Conservation (phyloP, 1,140 invertebrate species). For the Oryctes rhinoceros region DNA sequence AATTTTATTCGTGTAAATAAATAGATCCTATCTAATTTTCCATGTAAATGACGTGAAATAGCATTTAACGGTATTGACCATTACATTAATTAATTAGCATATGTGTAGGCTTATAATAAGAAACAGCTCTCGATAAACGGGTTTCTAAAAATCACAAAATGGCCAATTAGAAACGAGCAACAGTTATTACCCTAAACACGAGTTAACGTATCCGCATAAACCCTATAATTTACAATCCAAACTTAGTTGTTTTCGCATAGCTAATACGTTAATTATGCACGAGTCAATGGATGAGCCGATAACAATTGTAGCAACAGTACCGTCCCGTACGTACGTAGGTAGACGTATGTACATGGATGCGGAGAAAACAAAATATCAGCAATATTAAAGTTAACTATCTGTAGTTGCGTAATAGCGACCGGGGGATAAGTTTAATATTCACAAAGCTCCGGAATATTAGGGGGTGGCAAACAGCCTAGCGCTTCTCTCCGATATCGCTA, state of each 20-base stretch:
- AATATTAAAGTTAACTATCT: slow-evolving; percentile 35
- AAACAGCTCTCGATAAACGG: no score
- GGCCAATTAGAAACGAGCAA: no score
- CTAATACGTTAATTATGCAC: slow-evolving; percentile 17
- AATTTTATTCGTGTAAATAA: no score
- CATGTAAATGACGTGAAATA: no score
- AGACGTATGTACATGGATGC: background rate
- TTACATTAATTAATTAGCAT: no score
- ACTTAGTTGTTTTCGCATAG: slow-evolving; percentile 11
- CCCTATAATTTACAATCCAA: background rate
- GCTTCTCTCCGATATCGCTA: slow-evolving; percentile 9
- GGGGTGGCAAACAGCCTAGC: slow-evolving; percentile 33
- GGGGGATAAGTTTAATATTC: slow-evolving; percentile 40
- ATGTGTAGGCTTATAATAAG: no score
- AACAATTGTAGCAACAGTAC: slow-evolving; percentile 19
- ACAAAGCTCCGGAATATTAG: slow-evolving; percentile 40
- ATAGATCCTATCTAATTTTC: no score
- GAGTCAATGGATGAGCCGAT: slow-evolving; percentile 19
- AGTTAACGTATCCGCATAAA: background rate
- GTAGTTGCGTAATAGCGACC: slow-evolving; percentile 33
- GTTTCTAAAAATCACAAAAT: no score
- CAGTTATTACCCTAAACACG: background rate
- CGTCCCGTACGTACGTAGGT: background rate
- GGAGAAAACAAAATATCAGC: slow-evolving; percentile 31
- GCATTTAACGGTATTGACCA: no score